Base-by-base conservation (phyloP, 1,140 invertebrate species). In the Hyposmocoma kahamanoa region DNA sequence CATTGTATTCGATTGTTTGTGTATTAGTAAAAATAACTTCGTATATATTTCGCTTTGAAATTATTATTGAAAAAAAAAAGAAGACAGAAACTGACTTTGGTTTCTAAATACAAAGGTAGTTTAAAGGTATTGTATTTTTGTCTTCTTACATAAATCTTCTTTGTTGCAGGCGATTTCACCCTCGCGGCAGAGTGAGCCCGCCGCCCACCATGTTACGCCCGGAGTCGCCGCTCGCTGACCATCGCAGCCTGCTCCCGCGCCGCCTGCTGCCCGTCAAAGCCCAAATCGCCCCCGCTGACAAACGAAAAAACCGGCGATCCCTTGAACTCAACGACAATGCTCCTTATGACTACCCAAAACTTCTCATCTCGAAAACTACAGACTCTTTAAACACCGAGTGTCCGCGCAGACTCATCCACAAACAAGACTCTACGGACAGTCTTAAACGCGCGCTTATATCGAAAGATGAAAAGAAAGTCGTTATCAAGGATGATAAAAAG, bases 361-460 rank as follows among this genome's bases (percentile, higher is more conserved):
- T 85, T 0, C 72, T 85, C 39, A 83, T 85, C 50, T 85, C 82
- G 8, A 83, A 84, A 68, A 84, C 82, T 21, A 81, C 82, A 20
- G 82, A 86, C 48, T 84, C 82, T 11, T 62, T 86, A 3, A 86
- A 80, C 52, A 74, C 80, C 30, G 78, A 83, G 56, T 83, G 75
- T 36, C 82, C 79, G 1, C 54, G 77, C 10, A 83, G 80, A 53
- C 53, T 71, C 34, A 72, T 84, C 38, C 72, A 75, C 38, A 84
- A 83, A 57, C 82, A 83, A 59, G 82, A 85, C 51, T 85, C 82
- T n/a, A 69, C 67, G 8, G 82, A 85, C 43, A 84, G 82, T 36
- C 62, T 85, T 10, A 85, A 85, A 47, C 60, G 80, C 42, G 70
- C 74, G 0, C 62, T 84, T 2, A 47, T 85, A n/a, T 55, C 72